Evolutionary conservation across 2,113 vertebrate genomes (phyloP).

Genomic region (Tenebrosternarchus preto): DNA sequence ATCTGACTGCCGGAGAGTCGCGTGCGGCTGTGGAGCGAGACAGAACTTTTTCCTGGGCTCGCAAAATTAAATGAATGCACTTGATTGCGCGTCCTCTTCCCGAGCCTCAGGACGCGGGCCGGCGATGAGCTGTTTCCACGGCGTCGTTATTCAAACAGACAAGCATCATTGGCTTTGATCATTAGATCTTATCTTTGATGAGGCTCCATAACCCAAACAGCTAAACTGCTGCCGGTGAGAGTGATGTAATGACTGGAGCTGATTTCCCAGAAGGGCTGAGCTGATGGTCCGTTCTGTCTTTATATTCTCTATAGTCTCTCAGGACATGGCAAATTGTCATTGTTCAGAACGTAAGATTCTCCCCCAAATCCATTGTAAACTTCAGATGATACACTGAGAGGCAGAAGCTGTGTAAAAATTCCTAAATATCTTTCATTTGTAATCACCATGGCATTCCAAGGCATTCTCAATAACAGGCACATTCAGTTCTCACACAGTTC

Average conservation of each 20-base stretch:
- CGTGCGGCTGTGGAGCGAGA: conserved; percentile 5
- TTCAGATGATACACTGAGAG: too few relatives aligned
- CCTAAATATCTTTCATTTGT: neutral
- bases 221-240: conserved; percentile 20
- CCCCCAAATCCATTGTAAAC: neutral
- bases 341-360: neutral
- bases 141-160: conserved; percentile 45
- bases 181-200: conserved; percentile 49
- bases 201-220: conserved; percentile 42
- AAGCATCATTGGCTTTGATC: conserved; percentile 51
- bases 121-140: conserved; percentile 17
- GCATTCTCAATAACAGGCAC: neutral
- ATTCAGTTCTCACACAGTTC: neutral
- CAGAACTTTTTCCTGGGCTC: neutral
- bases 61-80: conserved; percentile 6
- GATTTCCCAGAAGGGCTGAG: conserved; percentile 43
- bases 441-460: neutral
- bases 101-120: conserved; percentile 2
- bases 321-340: neutral
- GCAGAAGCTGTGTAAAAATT: too few relatives aligned
- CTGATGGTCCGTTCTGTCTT: conserved; percentile 2
- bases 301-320: conserved; percentile 7
- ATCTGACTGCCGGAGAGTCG: neutral
- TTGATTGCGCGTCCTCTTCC: conserved; percentile 37
- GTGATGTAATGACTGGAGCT: conserved; percentile 16